Evolutionary conservation across 2,113 vertebrate genomes (phyloP), one percentile per base, ranked within the genome.

Genomic region (Saccopteryx bilineata): DNA sequence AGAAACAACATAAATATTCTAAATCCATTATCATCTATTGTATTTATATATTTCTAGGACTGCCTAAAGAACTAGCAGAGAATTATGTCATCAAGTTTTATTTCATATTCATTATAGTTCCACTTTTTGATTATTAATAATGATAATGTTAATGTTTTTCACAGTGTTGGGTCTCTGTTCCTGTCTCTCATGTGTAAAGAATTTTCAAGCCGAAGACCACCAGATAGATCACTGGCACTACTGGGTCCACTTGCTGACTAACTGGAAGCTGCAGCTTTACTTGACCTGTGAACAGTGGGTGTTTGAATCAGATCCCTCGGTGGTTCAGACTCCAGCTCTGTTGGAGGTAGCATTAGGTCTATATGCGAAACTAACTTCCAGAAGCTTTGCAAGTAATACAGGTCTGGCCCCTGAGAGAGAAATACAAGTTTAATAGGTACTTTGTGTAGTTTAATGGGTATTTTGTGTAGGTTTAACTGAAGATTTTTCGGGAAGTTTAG

Each of bases 1-100:
- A 58, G 24, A 78, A 63, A 46, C 63, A 90, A 69, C 50, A 65
- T 76, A 91, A 79, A 28, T 93, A 52, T 76, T 90, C 39, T 63
- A 81, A 69, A 76, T 56, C 48, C 11, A 58, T 54, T 54, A n/a
- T 68, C n/a, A 65, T 65, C 39, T 39, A 39, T 39, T 39, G 39
- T 39, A 39, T 39, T 39, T 82, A 18, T 76, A 8, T 65, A n/a
- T 87, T 95, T 87, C 48, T 7, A 82, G 69, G 81, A 48, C 19
- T 82, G 18, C 82, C 54, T 93, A 78, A 63, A 78, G 54, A 65
- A 48, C 18, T n/a, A 7, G 4, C 15, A 71, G 21, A 61, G 21
- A 87, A 39, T 71, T 76, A 66, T 58, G 14, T 75, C 19, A 81
- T 65, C 10, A 56, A 33, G 14, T 65, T 54, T 91, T 69, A 60